Evolutionary conservation across 2,113 vertebrate genomes (phyloP).

Genomic region (Heterochromis multidens): DNA sequence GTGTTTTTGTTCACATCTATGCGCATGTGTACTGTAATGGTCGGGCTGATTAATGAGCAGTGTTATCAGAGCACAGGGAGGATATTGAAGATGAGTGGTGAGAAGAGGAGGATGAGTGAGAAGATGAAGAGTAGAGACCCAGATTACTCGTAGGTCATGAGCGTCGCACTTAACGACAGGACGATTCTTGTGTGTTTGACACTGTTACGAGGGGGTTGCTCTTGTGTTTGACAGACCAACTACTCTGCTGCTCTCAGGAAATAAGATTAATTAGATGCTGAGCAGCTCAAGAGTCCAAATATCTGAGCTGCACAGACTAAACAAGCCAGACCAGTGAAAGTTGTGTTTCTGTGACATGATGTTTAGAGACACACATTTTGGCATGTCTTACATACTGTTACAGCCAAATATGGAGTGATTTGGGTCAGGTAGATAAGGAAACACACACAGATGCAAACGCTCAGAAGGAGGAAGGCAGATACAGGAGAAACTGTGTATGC

Average conservation of each 20-base stretch:
- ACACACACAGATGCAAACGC: not conserved
- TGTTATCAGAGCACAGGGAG: not conserved
- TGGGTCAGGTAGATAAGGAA: conserved; percentile 36
- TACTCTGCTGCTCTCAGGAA: conserved; percentile 55
- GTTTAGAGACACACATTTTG: conserved; percentile 56
- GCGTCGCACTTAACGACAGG: conserved; percentile 52
- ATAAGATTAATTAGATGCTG: conserved; percentile 51
- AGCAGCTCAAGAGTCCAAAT: conserved; percentile 61
- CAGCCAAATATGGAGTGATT: conserved; percentile 72
- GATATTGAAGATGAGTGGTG: conserved; percentile 7
- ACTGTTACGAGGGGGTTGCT: conserved; percentile 59
- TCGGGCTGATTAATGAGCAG: conserved; percentile 20
- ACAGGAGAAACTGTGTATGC: not conserved
- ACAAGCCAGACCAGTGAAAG: conserved; percentile 64
- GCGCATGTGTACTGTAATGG: not conserved
- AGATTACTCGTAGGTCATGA: conserved; percentile 34
- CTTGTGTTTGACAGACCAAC: conserved; percentile 63
- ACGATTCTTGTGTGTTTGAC: conserved; percentile 67
- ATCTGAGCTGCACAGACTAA: conserved; percentile 68
- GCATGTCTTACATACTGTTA: conserved; percentile 44
- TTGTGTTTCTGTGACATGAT: conserved; percentile 48
- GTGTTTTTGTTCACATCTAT: not conserved
- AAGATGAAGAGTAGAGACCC: not conserved
- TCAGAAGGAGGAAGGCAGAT: not conserved
- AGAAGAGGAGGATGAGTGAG: not conserved